Conservation (phyloP, 2,888 invertebrate species). For the Drosophila macrospina region DNA sequence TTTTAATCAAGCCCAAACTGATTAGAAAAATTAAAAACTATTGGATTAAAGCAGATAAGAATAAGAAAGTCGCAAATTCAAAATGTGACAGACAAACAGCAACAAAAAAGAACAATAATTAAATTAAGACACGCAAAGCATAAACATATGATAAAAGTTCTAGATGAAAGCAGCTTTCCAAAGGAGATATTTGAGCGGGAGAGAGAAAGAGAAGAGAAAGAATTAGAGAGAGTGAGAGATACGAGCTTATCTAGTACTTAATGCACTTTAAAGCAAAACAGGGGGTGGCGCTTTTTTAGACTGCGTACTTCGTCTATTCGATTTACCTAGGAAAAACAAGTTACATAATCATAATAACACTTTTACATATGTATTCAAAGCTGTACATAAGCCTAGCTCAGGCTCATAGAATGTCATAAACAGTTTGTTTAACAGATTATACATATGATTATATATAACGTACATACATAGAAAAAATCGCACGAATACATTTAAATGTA, state of each 20-base stretch:
- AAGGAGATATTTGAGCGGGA: not conserved
- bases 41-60: slow-evolving; percentile 1
- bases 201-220: not conserved
- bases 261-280: slow-evolving; percentile 6
- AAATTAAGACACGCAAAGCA: slow-evolving; percentile 34
- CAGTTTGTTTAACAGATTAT: slow-evolving; percentile 2
- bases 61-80: slow-evolving; percentile 3
- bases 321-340: slow-evolving; percentile 30
- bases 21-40: not conserved
- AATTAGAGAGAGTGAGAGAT: not conserved
- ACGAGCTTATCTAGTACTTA: slow-evolving; percentile 6
- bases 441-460: slow-evolving; percentile 1
- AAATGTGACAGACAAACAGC: no score
- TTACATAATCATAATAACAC: slow-evolving; percentile 34
- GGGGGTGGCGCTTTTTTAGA: not conserved
- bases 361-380: slow-evolving; percentile 3
- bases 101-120: slow-evolving; percentile 33
- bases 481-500: not conserved
- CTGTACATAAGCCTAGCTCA: not conserved
- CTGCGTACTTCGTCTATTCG: slow-evolving; percentile 23
- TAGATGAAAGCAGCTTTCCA: slow-evolving; percentile 2
- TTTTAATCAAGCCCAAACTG: not conserved
- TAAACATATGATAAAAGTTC: slow-evolving; percentile 18
- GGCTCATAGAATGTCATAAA: slow-evolving; percentile 10
- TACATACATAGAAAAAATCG: slow-evolving; percentile 3